phyloP scores from a whole-genome alignment of 2,888 invertebrate species.

The Phortica magna region DNA sequence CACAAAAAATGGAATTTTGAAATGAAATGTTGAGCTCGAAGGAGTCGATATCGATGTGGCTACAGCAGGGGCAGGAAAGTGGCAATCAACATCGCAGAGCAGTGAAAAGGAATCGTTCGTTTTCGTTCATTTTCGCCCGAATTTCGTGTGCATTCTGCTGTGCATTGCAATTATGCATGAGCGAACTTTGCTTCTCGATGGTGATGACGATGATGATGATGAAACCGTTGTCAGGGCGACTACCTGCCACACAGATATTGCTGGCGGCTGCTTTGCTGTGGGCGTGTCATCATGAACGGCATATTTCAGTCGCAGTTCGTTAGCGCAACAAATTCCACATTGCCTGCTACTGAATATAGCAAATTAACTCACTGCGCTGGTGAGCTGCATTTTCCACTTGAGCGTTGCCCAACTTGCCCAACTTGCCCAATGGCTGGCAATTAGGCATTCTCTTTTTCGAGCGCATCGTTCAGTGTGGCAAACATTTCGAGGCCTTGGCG shows the following conservation, averaged over 20 bases:
- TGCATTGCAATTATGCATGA: slow-evolving; percentile 16
- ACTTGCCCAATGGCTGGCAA: not conserved
- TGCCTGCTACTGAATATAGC: not conserved
- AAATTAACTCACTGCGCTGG: not conserved
- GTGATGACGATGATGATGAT: not conserved
- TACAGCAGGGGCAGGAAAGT: no score
- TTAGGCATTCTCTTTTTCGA: slow-evolving; percentile 9
- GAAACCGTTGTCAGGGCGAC: slow-evolving; percentile 8
- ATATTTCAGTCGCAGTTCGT: slow-evolving; percentile 55
- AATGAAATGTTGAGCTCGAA: no score
- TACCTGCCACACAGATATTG: not conserved
- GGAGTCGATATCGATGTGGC: no score
- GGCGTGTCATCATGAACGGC: slow-evolving; percentile 45
- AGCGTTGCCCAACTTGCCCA: not conserved
- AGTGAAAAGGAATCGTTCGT: not conserved
- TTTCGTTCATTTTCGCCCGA: not conserved
- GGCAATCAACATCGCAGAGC: not conserved
- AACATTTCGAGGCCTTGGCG: not conserved
- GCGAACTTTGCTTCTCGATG: not conserved
- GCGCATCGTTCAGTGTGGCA: not conserved
- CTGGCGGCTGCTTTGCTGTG: slow-evolving; percentile 29
- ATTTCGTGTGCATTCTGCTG: slow-evolving; percentile 5
- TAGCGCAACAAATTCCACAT: not conserved
- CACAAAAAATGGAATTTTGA: no score
- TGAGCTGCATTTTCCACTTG: not conserved